Base-by-base conservation (phyloP, 2,113 vertebrate species). In the Peromyscus leucopus region DNA sequence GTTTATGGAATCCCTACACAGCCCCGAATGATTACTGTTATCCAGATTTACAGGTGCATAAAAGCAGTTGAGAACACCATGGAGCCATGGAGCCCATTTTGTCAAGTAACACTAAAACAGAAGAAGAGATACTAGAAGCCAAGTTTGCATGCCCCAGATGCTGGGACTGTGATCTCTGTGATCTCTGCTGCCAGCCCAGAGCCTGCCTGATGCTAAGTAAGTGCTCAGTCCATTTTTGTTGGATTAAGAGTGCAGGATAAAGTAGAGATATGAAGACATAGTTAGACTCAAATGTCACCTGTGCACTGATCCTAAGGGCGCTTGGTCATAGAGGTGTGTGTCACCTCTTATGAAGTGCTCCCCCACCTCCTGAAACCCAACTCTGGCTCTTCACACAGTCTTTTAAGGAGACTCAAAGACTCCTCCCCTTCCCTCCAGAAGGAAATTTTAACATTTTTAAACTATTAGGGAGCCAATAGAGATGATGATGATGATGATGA, bases 381-480 rank as follows among this genome's bases (percentile, higher is more conserved):
- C 19, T 26, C 61, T 86, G 13, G 42, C 48, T 95, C 4, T 55
- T 17, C 15, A 80, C 78, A 93, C 9, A 87, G 17, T 39, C 21
- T 72, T 72, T 67, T n/a, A 31, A 10, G 16, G 4, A 7, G 71
- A 75, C 17, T 65, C 72, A 22, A 28, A 59, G 7, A 31, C 3
- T 89, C 42, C 91, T 33, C 0, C 6, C 2, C 11, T 90, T 96
- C 7, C 21, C 75, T 4, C 4, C 1, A 48, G 67, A 95, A 94
- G 46, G 42, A 94, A 51, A 71, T 26, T 55, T 91, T 19, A 90
- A 33, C n/a, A 72, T 90, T 92, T 92, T 78, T 17, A 16, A 96
- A 36, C 82, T 94, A 69, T 15, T 51, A 4, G 92, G 21, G 28
- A 84, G 4, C 31, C 74, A 79, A 79, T 89, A 87, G 90, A 36